A percentile compares a stretch with the other conserved stretches of the same genome.
phyloP scores from a whole-genome alignment of 2,113 vertebrate species.

The Equus przewalskii region DNA sequence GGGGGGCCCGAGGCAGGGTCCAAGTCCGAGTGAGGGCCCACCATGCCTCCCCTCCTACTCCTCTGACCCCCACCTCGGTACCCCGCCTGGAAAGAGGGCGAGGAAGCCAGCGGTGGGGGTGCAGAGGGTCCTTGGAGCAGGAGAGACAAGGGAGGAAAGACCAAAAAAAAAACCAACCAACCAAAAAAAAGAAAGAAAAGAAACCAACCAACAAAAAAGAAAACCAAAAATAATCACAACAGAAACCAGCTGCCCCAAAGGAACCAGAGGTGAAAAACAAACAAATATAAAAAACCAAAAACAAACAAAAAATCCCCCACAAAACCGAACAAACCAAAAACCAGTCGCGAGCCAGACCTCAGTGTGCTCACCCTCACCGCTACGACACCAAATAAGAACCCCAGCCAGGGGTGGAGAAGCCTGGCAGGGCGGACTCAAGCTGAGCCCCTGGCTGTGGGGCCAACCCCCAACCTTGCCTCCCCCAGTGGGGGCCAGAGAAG shows the following conservation, averaged over 20 bases:
- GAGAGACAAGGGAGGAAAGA: constrained; percentile 76
- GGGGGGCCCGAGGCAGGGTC: constrained; percentile 86
- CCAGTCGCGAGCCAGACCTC: constrained; percentile 82
- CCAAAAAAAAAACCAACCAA: constrained; percentile 83
- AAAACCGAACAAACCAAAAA: constrained; percentile 82
- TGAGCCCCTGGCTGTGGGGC: constrained; percentile 58
- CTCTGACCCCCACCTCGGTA: constrained; percentile 78
- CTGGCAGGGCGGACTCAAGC: constrained; percentile 47
- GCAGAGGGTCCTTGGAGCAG: constrained; percentile 62
- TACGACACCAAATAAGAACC: constrained; percentile 78
- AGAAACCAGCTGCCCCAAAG: constrained; percentile 90
- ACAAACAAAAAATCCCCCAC: constrained; percentile 60
- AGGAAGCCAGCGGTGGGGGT: constrained; percentile 85
- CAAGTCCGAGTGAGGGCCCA: constrained; percentile 90
- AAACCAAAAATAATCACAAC: constrained; percentile 93
- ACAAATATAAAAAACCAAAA: constrained; percentile 69
- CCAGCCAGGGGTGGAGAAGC: constrained; percentile 59
- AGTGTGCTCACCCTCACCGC: constrained; percentile 73
- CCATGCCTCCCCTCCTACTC: constrained; percentile 80
- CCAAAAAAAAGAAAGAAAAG: constrained; percentile 86
- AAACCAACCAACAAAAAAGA: constrained; percentile 88
- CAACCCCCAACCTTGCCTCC: constrained; percentile 47
- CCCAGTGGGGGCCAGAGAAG: constrained; percentile 37
- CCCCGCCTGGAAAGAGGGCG: constrained; percentile 83
- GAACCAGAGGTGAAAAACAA: constrained; percentile 83